Base-by-base conservation (phyloP, 2,113 vertebrate species). In the Perca fluviatilis region DNA sequence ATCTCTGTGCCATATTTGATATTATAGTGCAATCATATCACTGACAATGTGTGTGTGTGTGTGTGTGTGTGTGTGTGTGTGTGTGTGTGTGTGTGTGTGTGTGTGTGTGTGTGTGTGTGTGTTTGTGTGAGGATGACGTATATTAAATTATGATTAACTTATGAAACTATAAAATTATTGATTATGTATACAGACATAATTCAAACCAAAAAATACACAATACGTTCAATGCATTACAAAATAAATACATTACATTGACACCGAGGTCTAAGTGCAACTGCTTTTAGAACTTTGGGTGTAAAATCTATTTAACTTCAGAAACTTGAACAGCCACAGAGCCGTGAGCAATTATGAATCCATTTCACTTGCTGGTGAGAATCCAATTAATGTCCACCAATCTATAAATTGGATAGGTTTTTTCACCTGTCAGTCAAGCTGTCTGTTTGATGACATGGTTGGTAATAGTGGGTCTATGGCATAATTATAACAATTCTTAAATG, bases 401-500 rank as follows among this genome's bases (percentile, higher is more conserved):
- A 53, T 67, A 40, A 71, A 73, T 74, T 74, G 69, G 18, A 82
- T 21, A 58, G 60, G 18, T 70, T 56, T 53, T 43, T 63, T 47
- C 30, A 67, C 46, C 66, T 63, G 77, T 61, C 84, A 54, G 14
- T 84, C 66, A 76, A 62, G 6, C 75, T 82, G 75, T 79, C 79
- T 60, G 30, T 36, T 54, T 56, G 64, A 77, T 77, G 67, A 60
- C 65, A 79, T 69, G 51, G 62, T 79, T 36, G 25, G 68, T 25
- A 27, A 36, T 58, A n/a, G 25, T 30, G 7, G 10, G 70, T 58
- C 49, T 14, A 16, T 0, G 9, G 53, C 25, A 64, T n/a, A 54
- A n/a, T 47, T 50, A 58, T 74, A 2, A 43, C 36, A 72, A 13
- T 16, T 15, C 5, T 58, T 7, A 11, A 61, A 63, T 16, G 51